These are phyloP conservation scores for Aix galericulata DNA, from an alignment of 2,113 vertebrate genomes.

Conservation along the genomic window DNA sequence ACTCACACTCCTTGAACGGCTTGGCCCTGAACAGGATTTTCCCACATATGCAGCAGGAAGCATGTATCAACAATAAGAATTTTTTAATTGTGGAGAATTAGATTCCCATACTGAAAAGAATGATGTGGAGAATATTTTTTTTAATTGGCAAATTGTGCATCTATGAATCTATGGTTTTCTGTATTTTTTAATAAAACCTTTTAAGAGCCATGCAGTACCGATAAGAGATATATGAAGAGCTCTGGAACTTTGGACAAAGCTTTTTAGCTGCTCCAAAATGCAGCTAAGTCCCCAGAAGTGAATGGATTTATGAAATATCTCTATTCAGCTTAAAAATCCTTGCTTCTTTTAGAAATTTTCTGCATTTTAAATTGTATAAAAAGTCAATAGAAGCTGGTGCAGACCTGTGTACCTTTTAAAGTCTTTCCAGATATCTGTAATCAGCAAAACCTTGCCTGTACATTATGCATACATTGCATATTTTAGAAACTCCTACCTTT, in stretches of 20 bases:
- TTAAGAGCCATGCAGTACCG: not conserved
- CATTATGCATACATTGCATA: not conserved
- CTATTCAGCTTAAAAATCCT: not conserved
- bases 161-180: not conserved
- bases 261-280: not conserved
- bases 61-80: not conserved
- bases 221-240: not conserved
- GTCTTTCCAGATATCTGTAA: not conserved
- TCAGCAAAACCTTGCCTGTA: not conserved
- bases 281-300: not conserved
- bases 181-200: too few relatives aligned
- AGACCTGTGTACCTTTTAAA: not conserved
- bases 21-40: not conserved
- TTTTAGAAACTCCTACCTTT: not conserved
- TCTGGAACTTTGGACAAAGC: not conserved
- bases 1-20: not conserved
- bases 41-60: not conserved
- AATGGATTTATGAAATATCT: not conserved
- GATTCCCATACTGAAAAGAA: not conserved
- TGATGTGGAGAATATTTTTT: not conserved
- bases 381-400: not conserved
- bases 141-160: not conserved
- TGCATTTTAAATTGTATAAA: not conserved
- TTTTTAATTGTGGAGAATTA: not conserved
- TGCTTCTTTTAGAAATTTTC: not conserved